These are phyloP conservation scores for Mola mola DNA, from an alignment of 2,113 vertebrate species.

Conservation along the genomic window DNA sequence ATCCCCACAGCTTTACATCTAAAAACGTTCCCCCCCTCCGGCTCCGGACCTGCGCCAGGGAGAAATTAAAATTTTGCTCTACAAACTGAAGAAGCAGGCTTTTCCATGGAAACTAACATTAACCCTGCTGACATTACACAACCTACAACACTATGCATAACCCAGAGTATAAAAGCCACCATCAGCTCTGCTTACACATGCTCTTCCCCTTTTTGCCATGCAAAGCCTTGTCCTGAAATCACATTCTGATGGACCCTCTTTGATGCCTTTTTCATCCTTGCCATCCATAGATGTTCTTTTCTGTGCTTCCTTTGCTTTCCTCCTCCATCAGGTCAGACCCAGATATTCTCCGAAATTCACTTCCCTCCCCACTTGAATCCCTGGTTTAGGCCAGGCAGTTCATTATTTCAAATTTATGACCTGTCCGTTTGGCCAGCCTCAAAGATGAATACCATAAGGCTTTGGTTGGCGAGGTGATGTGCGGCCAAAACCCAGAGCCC, in stretches of 20 bases:
- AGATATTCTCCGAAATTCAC: slow-evolving; percentile 42
- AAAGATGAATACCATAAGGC: slow-evolving; percentile 69
- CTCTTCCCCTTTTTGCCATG: slow-evolving; percentile 6
- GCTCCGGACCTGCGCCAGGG: slow-evolving; percentile 50
- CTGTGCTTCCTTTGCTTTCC: slow-evolving; percentile 1
- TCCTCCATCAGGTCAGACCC: slow-evolving; percentile 35
- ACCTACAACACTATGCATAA: slow-evolving; percentile 13
- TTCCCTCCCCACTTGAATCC: slow-evolving; percentile 56
- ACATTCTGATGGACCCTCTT: slow-evolving; percentile 27
- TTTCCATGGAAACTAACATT: slow-evolving; percentile 43
- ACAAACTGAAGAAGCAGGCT: slow-evolving; percentile 53
- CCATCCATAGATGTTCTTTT: slow-evolving; percentile 23
- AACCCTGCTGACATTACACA: slow-evolving; percentile 46
- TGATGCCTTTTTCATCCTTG: slow-evolving; percentile 19
- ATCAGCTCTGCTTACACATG: neutral
- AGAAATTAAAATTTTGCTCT: slow-evolving; percentile 69
- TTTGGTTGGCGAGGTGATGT: slow-evolving; percentile 64
- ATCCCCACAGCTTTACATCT: slow-evolving; percentile 73
- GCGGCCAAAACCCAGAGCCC: slow-evolving; percentile 56
- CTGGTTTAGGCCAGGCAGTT: slow-evolving; percentile 65
- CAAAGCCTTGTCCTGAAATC: slow-evolving; percentile 48
- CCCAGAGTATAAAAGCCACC: neutral
- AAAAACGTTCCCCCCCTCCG: slow-evolving; percentile 46
- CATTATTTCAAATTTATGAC: slow-evolving; percentile 82
- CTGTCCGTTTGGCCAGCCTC: slow-evolving; percentile 72